These are phyloP conservation scores for Fukomys damarensis DNA, from an alignment of 2,113 vertebrate genomes.

Conservation along the genomic window DNA sequence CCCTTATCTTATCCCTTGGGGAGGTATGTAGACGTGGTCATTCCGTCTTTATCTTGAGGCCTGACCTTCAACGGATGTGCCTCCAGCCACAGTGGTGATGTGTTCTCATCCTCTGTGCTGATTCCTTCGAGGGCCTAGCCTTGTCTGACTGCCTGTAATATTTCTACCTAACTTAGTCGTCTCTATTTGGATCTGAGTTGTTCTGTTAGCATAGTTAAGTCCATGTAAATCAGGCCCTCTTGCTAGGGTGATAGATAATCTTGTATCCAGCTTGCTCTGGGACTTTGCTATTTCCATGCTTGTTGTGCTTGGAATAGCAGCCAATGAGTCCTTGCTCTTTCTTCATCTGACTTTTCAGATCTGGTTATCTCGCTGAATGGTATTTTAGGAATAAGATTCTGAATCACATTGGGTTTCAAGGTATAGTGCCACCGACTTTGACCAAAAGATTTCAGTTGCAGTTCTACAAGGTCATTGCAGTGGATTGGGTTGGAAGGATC, in stretches of 20 bases:
- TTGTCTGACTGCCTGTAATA: background rate
- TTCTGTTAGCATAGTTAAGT: slow-evolving; percentile 4
- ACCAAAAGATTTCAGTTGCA: background rate
- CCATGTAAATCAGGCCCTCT: background rate
- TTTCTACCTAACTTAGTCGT: background rate
- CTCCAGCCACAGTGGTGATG: background rate
- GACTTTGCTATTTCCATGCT: slow-evolving; percentile 22
- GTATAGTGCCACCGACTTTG: background rate
- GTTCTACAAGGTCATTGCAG: background rate
- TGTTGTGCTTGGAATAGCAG: background rate
- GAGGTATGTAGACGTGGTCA: background rate
- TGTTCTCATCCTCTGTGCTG: background rate
- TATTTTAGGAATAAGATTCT: background rate
- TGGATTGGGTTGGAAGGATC: background rate
- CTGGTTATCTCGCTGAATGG: background rate
- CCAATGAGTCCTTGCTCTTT: background rate
- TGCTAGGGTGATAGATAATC: background rate
- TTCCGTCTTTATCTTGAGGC: background rate
- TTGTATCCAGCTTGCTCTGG: background rate
- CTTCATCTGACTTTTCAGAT: background rate
- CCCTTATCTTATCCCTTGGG: background rate
- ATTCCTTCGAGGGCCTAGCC: background rate
- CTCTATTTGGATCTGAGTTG: slow-evolving; percentile 30
- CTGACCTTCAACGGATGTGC: background rate
- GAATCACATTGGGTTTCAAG: background rate